A percentile compares a stretch with the other conserved stretches of the same genome.
These are phyloP conservation scores for Bimastos eiseni DNA, from an alignment of 2,888 invertebrate species.

Conservation along the genomic window DNA sequence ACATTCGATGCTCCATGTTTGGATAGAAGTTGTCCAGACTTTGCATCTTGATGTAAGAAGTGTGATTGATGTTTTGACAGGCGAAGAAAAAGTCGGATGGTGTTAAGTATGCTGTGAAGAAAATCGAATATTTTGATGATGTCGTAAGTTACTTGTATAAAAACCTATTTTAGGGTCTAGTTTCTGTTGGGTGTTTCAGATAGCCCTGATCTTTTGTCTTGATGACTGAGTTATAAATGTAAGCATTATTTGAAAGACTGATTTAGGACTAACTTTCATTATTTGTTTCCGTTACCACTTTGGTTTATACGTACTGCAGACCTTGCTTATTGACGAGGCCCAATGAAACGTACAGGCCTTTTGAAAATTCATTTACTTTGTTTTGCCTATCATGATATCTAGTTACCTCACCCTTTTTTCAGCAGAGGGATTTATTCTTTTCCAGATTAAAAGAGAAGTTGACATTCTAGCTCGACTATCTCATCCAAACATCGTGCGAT, in stretches of 20 bases:
- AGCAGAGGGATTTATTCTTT: background rate
- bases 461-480: background rate
- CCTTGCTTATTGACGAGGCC: background rate
- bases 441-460: slow-evolving; percentile 16
- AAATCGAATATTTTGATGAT: background rate
- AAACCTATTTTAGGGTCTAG: background rate
- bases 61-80: background rate
- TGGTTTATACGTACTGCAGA: background rate
- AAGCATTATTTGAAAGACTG: too few species aligned
- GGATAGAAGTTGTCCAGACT: background rate
- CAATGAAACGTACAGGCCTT: background rate
- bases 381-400: background rate
- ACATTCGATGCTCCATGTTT: background rate
- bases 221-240: too few species aligned
- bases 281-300: background rate
- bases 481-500: slow-evolving; percentile 24
- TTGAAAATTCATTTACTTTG: background rate
- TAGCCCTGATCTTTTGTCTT: background rate
- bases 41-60: background rate
- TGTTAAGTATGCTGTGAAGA: background rate
- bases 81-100: background rate
- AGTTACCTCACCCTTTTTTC: background rate
- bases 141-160: background rate
- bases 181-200: background rate
- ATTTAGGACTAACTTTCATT: background rate